These are phyloP conservation scores for Ischnus inquisitorius DNA, from an alignment of 2,888 invertebrate genomes.

Conservation along the genomic window DNA sequence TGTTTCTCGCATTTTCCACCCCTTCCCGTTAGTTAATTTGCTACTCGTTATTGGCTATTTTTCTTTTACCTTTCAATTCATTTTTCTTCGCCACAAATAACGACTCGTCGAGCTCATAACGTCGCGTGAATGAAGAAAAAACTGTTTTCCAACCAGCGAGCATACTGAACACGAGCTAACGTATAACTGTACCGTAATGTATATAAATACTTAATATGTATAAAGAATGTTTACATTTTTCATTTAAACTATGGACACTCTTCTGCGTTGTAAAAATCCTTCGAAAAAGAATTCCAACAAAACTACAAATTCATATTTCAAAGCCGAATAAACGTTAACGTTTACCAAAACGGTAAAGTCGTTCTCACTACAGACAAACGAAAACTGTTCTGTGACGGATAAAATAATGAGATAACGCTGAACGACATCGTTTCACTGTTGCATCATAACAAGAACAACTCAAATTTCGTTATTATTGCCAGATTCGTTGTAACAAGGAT, in stretches of 20 bases:
- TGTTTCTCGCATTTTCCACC: slow-evolving; percentile 23
- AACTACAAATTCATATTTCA: neutral
- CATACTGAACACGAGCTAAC: slow-evolving; percentile 2
- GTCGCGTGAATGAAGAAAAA: neutral
- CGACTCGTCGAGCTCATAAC: slow-evolving; percentile 23
- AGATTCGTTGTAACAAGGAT: slow-evolving; percentile 16
- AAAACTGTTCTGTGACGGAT: neutral
- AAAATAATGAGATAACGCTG: neutral
- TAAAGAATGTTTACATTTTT: no score
- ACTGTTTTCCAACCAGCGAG: slow-evolving; percentile 21
- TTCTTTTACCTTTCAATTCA: slow-evolving; percentile 21
- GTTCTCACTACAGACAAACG: no score
- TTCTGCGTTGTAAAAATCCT: no score
- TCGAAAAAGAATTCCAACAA: neutral
- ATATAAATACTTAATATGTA: neutral
- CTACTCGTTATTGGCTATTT: slow-evolving; percentile 20
- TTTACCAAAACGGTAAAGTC: no score
- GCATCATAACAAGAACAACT: slow-evolving; percentile 1
- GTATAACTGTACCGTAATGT: neutral
- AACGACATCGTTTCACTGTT: neutral
- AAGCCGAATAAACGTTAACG: no score
- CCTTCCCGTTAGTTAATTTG: slow-evolving; percentile 30
- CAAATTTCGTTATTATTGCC: slow-evolving; percentile 1
- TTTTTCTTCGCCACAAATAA: slow-evolving; percentile 24
- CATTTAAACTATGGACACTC: no score